Evolutionary conservation across 2,888 invertebrate species (phyloP), one percentile per base, ranked within the genome.

Genomic region (Lathronympha strigana): DNA sequence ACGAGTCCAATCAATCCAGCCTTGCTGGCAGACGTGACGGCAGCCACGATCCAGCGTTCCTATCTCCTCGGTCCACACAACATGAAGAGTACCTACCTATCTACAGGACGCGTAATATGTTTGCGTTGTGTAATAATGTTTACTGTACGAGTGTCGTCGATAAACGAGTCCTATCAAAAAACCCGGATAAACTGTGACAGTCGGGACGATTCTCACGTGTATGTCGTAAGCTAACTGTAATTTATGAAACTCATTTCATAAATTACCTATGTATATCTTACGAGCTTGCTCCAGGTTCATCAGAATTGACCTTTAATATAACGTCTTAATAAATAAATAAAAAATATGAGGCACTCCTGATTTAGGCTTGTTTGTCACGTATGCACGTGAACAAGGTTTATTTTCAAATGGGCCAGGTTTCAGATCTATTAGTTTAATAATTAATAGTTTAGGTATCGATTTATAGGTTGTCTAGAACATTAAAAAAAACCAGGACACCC

Each of bases 91-190:
- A n/a, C n/a, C 40, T 49, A 61, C 40, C 13, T 60, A 55, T 55
- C 55, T 23, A 57, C 43, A 51, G 66, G 60, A 63, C 43, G 51
- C 54, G 51, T 67, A 67, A 57, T 51, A 62, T 67, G 67, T 67
- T 67, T 67, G 47, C 63, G 38, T 58, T 51, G 63, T 61, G 57
- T 67, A 63, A 67, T 66, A 66, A 66, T 66, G 66, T 66, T 66
- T 54, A 61, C 66, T 38, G 54, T 64, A 60, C 51, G 64, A 66
- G 61, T 60, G 38, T 23, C 64, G 15, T 47, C 60, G 61, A 66
- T 66, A 61, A 66, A 64, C 53, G 64, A 54, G 66, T 57, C 28
- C 25, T 61, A 60, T 60, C 64, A 51, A 64, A 57, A 47, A 43
- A 36, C n/a, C 25, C 63, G 51, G 58, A 17, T 45, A 51, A 51